Base-by-base conservation (phyloP, 1,140 invertebrate species). In the Drosophila subobscura region DNA sequence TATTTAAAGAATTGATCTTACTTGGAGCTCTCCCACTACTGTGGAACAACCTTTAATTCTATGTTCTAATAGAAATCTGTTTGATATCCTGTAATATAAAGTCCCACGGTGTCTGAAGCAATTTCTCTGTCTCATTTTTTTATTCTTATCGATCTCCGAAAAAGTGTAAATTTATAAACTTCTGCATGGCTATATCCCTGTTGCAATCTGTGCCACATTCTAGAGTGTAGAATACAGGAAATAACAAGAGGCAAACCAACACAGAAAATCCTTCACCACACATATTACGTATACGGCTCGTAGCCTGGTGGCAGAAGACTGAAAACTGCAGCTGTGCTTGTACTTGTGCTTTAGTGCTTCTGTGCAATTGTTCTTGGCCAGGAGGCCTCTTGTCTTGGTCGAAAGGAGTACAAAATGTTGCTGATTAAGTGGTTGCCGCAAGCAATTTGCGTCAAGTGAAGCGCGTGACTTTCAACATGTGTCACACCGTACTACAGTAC, bases 391-490 rank as follows among this genome's bases (percentile, higher is more conserved):
- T 46, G 47, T 67, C 42, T 64, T 67, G 58, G 55, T 14, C 56
- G 46, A 37, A 72, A 72, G 58, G 54, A 71, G 57, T 75, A 61
- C 44, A 84, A 64, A 84, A 84, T 79, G 72, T 72, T 72, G 80
- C 76, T 85, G 80, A 79, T 79, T 77, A 84, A 84, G 76, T 79
- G 81, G 63, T 84, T 84, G 80, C 80, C 67, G 76, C 67, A 84
- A 76, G 76, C 80, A 84, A 76, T 84, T 84, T 84, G 72, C 76
- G 70, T 81, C 79, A 83, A 81, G 78, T 74, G 74, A 77, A 63
- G 74, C 70, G 74, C 72, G 77, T 60, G 76, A 76, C 72, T 76
- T 74, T 84, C 72, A 76, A 55, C 72, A 72, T 84, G 80, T 77
- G 80, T 72, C 66, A 79, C 59, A 52, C 33, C 10, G 33, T 37